These are phyloP conservation scores for Sebastes fasciatus DNA, from an alignment of 2,113 vertebrate species.

Conservation along the genomic window DNA sequence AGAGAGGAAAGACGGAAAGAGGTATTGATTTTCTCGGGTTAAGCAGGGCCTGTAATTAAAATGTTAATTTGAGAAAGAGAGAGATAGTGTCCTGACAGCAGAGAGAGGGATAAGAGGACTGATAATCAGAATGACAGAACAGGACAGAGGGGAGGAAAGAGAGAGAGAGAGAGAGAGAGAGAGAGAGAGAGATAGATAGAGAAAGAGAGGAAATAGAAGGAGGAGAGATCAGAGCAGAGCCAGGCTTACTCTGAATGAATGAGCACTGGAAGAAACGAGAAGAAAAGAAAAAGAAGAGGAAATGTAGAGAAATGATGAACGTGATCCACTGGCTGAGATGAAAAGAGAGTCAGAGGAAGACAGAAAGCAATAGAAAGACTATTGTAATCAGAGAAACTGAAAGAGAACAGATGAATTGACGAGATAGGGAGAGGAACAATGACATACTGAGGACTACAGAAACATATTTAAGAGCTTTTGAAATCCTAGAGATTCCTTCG, in stretches of 20 bases:
- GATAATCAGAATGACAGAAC: constrained; percentile 90
- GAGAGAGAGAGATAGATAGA: neutral
- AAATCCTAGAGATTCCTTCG: neutral
- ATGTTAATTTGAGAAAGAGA: constrained; percentile 99
- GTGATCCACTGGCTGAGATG: constrained; percentile 7
- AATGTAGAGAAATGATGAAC: constrained; percentile 33
- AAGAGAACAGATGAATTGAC: neutral
- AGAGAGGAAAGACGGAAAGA: constrained; percentile 56
- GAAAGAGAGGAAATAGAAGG: constrained; percentile 7
- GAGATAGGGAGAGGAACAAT: neutral
- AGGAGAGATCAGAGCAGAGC: constrained; percentile 4
- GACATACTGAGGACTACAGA: neutral
- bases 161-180: neutral
- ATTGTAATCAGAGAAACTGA: neutral
- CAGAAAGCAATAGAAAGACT: constrained; percentile 3
- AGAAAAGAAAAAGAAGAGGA: neutral
- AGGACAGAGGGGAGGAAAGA: constrained; percentile 53
- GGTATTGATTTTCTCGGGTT: constrained; percentile 95
- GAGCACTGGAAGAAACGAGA: constrained; percentile 7
- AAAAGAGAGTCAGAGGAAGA: constrained; percentile 26
- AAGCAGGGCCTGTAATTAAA: constrained; percentile 99
- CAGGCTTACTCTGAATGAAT: constrained; percentile 1
- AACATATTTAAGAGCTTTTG: neutral
- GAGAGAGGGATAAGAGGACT: constrained; percentile 91
- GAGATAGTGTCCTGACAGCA: constrained; percentile 99